Conservation (phyloP, 2,797 vertebrate genomes). For the Enteromius viviparus region DNA sequence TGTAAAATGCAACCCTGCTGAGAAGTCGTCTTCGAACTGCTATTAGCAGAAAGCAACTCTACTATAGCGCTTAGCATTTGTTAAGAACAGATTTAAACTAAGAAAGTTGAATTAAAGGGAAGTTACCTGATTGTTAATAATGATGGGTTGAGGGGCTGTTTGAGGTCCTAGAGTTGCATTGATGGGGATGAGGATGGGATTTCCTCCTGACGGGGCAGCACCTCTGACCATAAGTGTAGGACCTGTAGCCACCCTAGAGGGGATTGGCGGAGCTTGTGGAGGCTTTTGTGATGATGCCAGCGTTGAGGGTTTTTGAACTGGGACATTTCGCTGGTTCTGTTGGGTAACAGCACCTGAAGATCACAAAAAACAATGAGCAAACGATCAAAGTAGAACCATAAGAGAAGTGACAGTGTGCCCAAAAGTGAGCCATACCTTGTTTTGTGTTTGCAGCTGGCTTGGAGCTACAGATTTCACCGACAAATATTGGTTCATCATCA, state of each 20-base stretch:
- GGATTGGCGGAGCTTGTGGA: constrained; percentile 65
- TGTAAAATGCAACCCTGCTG: not conserved
- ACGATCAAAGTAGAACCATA: not conserved
- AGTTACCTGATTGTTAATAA: constrained; percentile 77
- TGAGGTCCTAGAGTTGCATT: constrained; percentile 55
- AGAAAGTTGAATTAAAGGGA: not conserved
- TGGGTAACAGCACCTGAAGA: constrained; percentile 63
- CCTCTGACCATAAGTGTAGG: constrained; percentile 68
- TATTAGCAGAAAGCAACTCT: not conserved
- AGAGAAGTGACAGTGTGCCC: not conserved
- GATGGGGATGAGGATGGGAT: constrained; percentile 72
- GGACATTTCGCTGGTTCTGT: constrained; percentile 64
- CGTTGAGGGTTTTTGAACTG: constrained; percentile 59
- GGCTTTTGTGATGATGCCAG: constrained; percentile 71
- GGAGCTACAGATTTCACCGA: constrained; percentile 83
- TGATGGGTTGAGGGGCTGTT: constrained; percentile 69
- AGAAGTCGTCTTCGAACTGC: not conserved
- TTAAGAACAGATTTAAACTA: not conserved
- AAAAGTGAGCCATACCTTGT: constrained; percentile 56
- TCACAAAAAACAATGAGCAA: not conserved
- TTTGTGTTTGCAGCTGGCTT: constrained; percentile 74
- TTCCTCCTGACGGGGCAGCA: constrained; percentile 71
- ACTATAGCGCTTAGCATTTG: not conserved
- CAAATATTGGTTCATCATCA: constrained; percentile 88
- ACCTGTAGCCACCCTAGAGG: constrained; percentile 62